Conservation (phyloP, 2,888 invertebrate genomes). For the Podabrus alpinus region DNA sequence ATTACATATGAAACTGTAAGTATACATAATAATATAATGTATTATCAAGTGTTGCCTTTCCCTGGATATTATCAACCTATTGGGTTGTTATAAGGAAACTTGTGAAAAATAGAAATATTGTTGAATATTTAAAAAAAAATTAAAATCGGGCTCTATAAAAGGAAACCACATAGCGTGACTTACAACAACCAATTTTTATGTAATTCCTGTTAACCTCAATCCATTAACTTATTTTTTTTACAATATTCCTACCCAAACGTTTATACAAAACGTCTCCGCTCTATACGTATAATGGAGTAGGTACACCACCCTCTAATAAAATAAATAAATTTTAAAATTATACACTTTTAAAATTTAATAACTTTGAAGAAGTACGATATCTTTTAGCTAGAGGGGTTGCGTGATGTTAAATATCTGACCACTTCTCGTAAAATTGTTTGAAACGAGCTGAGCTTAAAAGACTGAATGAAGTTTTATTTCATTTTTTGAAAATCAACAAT, state of each 20-base stretch:
- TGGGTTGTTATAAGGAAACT: neutral
- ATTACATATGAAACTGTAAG: no score
- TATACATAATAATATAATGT: no score
- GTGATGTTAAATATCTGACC: slow-evolving; percentile 6
- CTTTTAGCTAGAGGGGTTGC: slow-evolving; percentile 9
- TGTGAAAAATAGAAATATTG: neutral
- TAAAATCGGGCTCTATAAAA: neutral
- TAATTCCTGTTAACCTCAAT: neutral
- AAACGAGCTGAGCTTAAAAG: neutral
- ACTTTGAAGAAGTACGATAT: slow-evolving; percentile 10
- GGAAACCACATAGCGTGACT: neutral
- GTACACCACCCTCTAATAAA: slow-evolving; percentile 3
- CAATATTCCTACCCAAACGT: neutral
- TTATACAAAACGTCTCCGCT: neutral
- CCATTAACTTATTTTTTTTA: neutral
- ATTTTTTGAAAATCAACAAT: neutral
- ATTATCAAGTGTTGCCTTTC: no score
- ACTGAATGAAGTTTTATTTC: neutral
- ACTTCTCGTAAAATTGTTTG: neutral
- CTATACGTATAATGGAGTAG: neutral
- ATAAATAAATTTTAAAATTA: slow-evolving; percentile 8
- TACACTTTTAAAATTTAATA: slow-evolving; percentile 10
- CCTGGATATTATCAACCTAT: no score
- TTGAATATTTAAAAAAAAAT: neutral
- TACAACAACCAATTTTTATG: neutral